These are phyloP conservation scores for Notoglanidium macrostoma DNA, from an alignment of 2,797 vertebrate species.

Conservation along the genomic window DNA sequence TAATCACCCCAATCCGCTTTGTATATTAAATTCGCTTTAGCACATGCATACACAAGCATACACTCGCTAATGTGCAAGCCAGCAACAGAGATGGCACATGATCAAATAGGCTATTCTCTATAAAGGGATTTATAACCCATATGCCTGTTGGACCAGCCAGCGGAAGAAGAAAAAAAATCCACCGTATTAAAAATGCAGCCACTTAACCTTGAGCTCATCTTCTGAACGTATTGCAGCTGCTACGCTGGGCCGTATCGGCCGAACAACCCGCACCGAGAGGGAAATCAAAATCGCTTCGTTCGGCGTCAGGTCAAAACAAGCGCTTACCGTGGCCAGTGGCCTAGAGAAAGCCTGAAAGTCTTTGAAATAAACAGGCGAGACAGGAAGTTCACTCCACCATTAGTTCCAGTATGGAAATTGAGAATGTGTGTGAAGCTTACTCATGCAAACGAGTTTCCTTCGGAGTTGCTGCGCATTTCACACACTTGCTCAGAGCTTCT, in stretches of 20 bases:
- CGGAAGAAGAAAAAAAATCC: neutral
- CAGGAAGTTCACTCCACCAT: neutral
- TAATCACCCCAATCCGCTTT: neutral
- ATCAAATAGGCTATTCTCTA: neutral
- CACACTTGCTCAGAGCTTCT: neutral
- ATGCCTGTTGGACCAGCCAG: neutral
- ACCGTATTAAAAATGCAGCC: slow-evolving; percentile 2
- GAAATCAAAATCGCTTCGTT: neutral
- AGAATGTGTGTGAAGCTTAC: neutral
- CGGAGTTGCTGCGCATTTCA: neutral
- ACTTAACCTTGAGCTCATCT: slow-evolving; percentile 19
- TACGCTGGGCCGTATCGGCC: neutral
- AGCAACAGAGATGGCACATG: neutral
- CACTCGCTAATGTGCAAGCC: neutral
- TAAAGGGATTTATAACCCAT: neutral
- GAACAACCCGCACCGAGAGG: neutral
- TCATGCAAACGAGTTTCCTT: neutral
- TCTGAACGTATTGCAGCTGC: neutral
- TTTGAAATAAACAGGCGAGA: neutral
- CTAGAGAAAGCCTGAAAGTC: neutral
- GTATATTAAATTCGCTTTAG: neutral
- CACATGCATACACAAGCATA: neutral
- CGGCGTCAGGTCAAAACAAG: neutral
- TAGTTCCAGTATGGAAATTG: neutral
- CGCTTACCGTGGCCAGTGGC: slow-evolving; percentile 1